These are phyloP conservation scores for Epinephelus malabaricus DNA, from an alignment of 2,797 vertebrate species.

Conservation along the genomic window DNA sequence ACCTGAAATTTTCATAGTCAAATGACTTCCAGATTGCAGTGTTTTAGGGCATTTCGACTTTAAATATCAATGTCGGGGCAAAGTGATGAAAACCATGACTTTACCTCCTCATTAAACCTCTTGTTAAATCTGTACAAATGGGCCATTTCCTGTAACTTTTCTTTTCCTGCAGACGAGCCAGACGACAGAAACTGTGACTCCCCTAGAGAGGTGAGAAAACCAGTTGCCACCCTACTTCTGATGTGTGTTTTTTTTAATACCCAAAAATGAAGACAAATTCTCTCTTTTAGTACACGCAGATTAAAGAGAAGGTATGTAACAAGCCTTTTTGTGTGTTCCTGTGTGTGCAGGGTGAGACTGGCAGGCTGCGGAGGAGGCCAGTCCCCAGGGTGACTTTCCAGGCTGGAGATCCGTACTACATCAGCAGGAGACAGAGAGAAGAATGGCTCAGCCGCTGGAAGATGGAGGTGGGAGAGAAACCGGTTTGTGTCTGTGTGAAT, in stretches of 20 bases:
- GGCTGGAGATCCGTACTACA: constrained; percentile 96
- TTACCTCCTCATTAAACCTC: constrained; percentile 62
- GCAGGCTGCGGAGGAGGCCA: constrained; percentile 92
- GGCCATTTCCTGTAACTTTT: constrained; percentile 69
- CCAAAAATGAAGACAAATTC: constrained; percentile 7
- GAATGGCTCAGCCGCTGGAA: constrained; percentile 96
- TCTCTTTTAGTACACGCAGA: constrained; percentile 19
- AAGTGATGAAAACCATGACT: constrained; percentile 68
- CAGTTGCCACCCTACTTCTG: not conserved
- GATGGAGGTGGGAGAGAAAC: constrained; percentile 90
- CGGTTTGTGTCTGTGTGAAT: constrained; percentile 64
- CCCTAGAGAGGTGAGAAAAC: constrained; percentile 81
- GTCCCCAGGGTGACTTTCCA: constrained; percentile 95
- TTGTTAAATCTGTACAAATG: constrained; percentile 73
- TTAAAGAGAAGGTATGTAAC: constrained; percentile 16
- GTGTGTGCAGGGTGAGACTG: constrained; percentile 85
- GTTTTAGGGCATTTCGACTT: constrained; percentile 39
- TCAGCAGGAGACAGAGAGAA: constrained; percentile 95
- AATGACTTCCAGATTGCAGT: constrained; percentile 52
- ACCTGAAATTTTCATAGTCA: not conserved
- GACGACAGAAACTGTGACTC: constrained; percentile 85
- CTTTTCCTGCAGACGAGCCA: constrained; percentile 78
- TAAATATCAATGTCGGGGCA: constrained; percentile 37
- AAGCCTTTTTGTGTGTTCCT: constrained; percentile 32
- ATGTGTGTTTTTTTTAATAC: not conserved